A percentile compares a stretch with the other conserved stretches of the same genome.
Conservation (phyloP, 2,113 vertebrate species). For the Catagonus wagneri region DNA sequence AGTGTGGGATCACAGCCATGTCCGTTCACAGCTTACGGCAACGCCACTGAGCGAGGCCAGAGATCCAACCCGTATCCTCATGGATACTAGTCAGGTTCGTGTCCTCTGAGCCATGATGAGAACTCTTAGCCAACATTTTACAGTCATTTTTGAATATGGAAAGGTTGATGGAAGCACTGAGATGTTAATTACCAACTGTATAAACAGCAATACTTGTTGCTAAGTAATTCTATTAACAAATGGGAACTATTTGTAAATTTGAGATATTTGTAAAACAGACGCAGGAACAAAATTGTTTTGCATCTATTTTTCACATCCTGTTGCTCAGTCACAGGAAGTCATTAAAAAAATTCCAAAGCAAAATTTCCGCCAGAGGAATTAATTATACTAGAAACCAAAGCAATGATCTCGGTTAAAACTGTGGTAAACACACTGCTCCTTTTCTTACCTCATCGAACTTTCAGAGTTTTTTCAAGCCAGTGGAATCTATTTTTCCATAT, state of each 20-base stretch:
- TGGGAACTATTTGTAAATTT: constrained; percentile 8
- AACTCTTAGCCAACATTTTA: neutral
- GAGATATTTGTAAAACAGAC: neutral
- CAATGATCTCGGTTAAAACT: neutral
- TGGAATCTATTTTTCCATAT: neutral
- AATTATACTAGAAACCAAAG: neutral
- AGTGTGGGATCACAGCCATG: too few relatives aligned
- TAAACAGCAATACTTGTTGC: neutral
- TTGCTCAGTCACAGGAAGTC: neutral
- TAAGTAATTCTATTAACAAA: neutral
- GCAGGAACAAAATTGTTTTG: neutral
- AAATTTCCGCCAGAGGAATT: neutral
- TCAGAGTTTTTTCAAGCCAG: neutral
- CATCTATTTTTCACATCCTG: neutral
- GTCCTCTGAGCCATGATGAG: too few relatives aligned
- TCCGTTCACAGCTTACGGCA: too few relatives aligned
- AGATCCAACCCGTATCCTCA: too few relatives aligned
- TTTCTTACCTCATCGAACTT: neutral
- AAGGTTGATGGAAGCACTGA: neutral
- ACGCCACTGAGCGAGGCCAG: too few relatives aligned
- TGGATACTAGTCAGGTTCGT: too few relatives aligned
- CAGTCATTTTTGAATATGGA: neutral
- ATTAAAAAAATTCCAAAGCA: neutral
- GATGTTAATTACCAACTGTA: neutral
- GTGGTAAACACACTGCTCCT: neutral